phyloP scores from a whole-genome alignment of 2,888 invertebrate genomes.

The Eupeodes latifasciatus region DNA sequence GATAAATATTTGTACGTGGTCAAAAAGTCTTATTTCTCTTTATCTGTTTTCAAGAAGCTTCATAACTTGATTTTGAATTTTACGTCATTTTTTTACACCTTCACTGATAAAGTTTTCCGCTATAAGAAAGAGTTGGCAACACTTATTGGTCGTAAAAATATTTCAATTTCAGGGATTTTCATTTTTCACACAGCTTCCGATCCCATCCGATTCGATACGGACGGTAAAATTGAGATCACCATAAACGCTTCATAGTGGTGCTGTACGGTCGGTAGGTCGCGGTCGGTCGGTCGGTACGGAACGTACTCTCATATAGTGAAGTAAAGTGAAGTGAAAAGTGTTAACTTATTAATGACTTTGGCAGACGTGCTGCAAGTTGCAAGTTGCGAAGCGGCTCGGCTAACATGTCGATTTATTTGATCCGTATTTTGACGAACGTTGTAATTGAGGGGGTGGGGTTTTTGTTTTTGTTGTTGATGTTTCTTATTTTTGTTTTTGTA shows the following conservation, averaged over 20 bases:
- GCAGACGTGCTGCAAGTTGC: constrained; percentile 47
- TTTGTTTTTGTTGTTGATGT: neutral
- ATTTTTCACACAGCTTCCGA: constrained; percentile 46
- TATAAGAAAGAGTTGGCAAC: neutral
- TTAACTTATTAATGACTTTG: constrained; percentile 73
- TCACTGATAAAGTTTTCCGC: too few species aligned
- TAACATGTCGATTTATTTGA: constrained; percentile 69
- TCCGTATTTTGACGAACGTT: constrained; percentile 54
- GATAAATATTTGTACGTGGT: too few species aligned
- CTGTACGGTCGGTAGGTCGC: too few species aligned
- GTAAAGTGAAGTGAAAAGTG: constrained; percentile 43
- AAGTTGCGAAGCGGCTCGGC: constrained; percentile 16
- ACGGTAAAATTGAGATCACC: constrained; percentile 68
- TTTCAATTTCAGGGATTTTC: constrained; percentile 75
- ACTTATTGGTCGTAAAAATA: constrained; percentile 56
- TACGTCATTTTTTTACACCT: too few species aligned
- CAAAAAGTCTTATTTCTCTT: too few species aligned
- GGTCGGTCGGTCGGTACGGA: too few species aligned
- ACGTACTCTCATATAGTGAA: neutral
- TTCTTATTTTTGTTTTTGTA: neutral
- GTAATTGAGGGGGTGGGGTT: constrained; percentile 39
- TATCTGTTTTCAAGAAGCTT: too few species aligned
- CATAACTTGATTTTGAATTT: too few species aligned
- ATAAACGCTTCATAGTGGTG: constrained; percentile 7
- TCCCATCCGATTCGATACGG: constrained; percentile 14